Conservation (phyloP, 2,797 vertebrate genomes). For the Acanthiza pusilla region DNA sequence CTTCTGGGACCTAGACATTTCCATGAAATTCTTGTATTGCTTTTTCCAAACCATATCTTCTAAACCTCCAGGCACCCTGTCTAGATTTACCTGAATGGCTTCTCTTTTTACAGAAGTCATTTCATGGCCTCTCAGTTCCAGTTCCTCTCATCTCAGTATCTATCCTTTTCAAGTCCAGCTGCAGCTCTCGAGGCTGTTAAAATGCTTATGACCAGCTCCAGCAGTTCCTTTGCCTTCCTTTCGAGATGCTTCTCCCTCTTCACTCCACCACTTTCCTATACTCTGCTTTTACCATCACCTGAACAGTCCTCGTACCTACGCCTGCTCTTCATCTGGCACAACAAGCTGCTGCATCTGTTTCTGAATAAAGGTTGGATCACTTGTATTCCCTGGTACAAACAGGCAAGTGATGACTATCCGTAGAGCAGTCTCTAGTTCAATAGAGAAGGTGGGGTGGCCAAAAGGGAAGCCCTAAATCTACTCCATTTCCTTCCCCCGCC, state of each 20-base stretch:
- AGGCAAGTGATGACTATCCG: background rate
- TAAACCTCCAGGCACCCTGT: background rate
- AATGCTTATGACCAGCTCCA: background rate
- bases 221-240: background rate
- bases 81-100: background rate
- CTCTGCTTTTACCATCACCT: background rate
- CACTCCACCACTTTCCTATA: background rate
- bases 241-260: background rate
- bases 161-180: background rate
- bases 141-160: background rate
- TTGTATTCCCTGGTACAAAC: background rate
- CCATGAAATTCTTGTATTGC: background rate
- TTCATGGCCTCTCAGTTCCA: background rate
- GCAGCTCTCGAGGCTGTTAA: background rate
- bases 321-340: background rate
- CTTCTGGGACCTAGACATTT: background rate
- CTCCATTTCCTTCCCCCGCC: background rate
- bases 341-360: background rate
- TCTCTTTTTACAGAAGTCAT: background rate
- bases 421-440: background rate
- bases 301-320: rapidly evolving
- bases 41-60: background rate
- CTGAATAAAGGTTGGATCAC: background rate
- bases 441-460: background rate
- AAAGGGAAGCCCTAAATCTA: background rate